Evolutionary conservation across 2,113 vertebrate species (phyloP), one percentile per base, ranked within the genome.

Genomic region (Corydoras maculifer): DNA sequence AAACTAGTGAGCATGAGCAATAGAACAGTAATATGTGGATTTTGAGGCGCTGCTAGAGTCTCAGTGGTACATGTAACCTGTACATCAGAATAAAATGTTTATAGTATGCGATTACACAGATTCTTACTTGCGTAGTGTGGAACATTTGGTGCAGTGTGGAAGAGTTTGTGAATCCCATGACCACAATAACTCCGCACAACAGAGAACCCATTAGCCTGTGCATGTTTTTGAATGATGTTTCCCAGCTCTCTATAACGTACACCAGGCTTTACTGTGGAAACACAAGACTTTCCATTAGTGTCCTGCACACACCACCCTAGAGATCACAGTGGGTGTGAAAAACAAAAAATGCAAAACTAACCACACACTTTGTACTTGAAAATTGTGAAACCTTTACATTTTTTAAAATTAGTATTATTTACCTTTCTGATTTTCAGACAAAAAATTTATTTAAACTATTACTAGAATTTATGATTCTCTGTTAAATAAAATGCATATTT

Each of bases 111-210:
- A 25, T 2, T 65, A 12, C 5, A 55, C 10, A 55, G 11, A 55
- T 85, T 90, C 93, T 91, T 83, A 95, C 93, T 95, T 82, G 93
- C 92, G 78, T 95, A 95, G 76, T 95, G 93, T 57, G 93, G 97
- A 72, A 98, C 96, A 0, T 99, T 99, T 69, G 96, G 97, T 53
- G 97, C 95, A 0, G 97, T 98, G 86, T 99, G 97, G 82, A 99
- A 99, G 68, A 99, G 93, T 77, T 93, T 94, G 82, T 99, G 97
- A 80, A 99, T 99, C 72, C 97, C 97, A 65, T 99, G 97, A 32
- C 97, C 97, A 35, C 97, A 99, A 85, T 99, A 99, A 83, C 97
- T 99, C 62, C 96, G 89, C 83, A 99, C 97, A 75, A 99, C 96
- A 10, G 96, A 99, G 90, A 98, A 99, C 60, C 95, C 92, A 67